phyloP scores from a whole-genome alignment of 2,888 invertebrate genomes.

The Alviniconcha strummeri region DNA sequence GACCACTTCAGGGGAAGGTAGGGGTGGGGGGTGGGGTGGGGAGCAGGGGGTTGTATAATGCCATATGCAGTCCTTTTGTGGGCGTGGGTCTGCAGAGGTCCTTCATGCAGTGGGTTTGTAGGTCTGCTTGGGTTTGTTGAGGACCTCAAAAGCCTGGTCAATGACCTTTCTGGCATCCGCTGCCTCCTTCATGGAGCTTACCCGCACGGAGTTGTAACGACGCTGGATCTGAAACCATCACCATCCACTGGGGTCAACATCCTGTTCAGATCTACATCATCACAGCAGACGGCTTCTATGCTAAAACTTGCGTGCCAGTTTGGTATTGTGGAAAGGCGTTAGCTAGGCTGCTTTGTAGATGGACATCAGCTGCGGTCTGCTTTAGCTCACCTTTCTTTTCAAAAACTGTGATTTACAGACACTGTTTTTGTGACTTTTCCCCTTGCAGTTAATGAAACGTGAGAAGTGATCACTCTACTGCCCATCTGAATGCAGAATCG shows the following conservation, averaged over 20 bases:
- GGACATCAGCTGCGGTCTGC: neutral
- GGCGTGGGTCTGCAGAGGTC: too few species aligned
- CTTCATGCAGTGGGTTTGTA: slow-evolving; percentile 11
- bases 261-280: neutral
- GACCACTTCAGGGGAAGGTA: too few species aligned
- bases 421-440: too few species aligned
- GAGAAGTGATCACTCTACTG: too few species aligned
- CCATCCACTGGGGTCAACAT: neutral
- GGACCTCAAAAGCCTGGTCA: slow-evolving; percentile 47
- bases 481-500: too few species aligned
- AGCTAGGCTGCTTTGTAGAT: neutral
- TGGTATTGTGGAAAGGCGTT: too few species aligned
- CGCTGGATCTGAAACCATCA: slow-evolving; percentile 57
- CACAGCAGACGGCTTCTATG: neutral
- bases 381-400: too few species aligned
- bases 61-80: too few species aligned
- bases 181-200: slow-evolving; percentile 62
- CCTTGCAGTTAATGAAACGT: too few species aligned
- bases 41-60: too few species aligned
- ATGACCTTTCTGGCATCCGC: slow-evolving; percentile 56
- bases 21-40: too few species aligned
- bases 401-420: too few species aligned
- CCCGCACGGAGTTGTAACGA: slow-evolving; percentile 61
- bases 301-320: neutral
- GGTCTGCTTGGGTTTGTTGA: slow-evolving; percentile 31